Evolutionary conservation across 37 sponge, comb jelly and placozoan species (phyloP).

Genomic region (Aplysina aerophoba): DNA sequence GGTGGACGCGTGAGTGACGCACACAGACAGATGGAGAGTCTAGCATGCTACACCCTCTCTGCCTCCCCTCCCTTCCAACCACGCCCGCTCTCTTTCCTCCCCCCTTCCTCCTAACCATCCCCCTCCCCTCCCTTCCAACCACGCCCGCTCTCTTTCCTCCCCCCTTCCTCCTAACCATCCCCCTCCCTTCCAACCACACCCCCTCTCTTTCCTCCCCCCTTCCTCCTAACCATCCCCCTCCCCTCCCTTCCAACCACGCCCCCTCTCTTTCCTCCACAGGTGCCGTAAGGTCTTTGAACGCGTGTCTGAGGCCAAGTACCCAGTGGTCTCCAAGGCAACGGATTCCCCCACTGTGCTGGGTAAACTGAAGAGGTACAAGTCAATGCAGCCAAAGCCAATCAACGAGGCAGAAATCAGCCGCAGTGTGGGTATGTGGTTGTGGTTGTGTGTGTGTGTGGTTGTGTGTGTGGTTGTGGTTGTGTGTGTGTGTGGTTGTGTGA

Average conservation of each 20-base stretch:
- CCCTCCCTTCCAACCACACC: too few species aligned
- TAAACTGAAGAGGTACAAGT: slow-evolving; percentile 74
- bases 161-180: too few species aligned
- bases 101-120: too few species aligned
- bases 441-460: neutral
- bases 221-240: too few species aligned
- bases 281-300: slow-evolving; percentile 52
- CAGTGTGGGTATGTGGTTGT: slow-evolving; percentile 50
- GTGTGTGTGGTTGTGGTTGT: neutral
- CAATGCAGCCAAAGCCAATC: slow-evolving; percentile 78
- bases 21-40: neutral
- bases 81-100: too few species aligned
- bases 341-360: slow-evolving; percentile 58
- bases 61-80: slow-evolving; percentile 8
- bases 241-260: neutral
- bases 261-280: slow-evolving; percentile 16
- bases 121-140: neutral
- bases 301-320: slow-evolving; percentile 79
- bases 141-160: too few species aligned
- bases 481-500: neutral
- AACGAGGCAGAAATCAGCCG: slow-evolving; percentile 57
- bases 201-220: too few species aligned
- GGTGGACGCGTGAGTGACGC: slow-evolving; percentile 71
- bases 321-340: slow-evolving; percentile 31
- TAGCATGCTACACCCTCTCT: neutral